These are phyloP conservation scores for Hypercompe scribonia DNA, from an alignment of 2,888 invertebrate species.

Conservation along the genomic window DNA sequence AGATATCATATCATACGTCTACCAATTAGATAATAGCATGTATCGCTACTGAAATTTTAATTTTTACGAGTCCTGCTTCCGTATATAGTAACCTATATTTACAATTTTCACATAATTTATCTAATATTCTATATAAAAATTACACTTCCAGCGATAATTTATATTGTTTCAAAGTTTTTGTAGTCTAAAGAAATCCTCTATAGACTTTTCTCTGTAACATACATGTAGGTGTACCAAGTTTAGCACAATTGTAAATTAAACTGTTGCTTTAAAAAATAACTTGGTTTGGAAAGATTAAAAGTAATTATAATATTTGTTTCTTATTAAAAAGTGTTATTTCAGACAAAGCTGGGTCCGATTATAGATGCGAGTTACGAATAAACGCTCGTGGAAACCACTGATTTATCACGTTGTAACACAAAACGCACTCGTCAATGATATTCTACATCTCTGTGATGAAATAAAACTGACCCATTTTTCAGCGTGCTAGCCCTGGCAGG, in stretches of 20 bases:
- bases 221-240: too few species aligned
- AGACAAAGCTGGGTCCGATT: conserved; percentile 7
- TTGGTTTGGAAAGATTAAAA: background rate
- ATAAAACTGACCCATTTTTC: conserved; percentile 42
- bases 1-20: conserved; percentile 42
- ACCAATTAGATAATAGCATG: conserved; percentile 47
- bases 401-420: conserved; percentile 30
- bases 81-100: conserved; percentile 35
- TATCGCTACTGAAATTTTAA: conserved; percentile 40
- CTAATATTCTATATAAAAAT: background rate
- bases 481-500: conserved; percentile 67
- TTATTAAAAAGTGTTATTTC: background rate
- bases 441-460: conserved; percentile 32
- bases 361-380: background rate
- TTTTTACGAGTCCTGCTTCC: conserved; percentile 22
- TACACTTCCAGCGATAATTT: background rate
- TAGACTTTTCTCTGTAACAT: background rate
- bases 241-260: background rate
- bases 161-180: background rate
- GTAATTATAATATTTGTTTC: background rate
- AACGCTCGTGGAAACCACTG: background rate
- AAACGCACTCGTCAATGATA: conserved; percentile 27
- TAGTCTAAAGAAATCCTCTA: background rate
- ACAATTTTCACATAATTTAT: background rate
- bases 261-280: background rate